Evolutionary conservation across 2,888 invertebrate species (phyloP), one percentile per base, ranked within the genome.

Genomic region (Dioctria rufipes): DNA sequence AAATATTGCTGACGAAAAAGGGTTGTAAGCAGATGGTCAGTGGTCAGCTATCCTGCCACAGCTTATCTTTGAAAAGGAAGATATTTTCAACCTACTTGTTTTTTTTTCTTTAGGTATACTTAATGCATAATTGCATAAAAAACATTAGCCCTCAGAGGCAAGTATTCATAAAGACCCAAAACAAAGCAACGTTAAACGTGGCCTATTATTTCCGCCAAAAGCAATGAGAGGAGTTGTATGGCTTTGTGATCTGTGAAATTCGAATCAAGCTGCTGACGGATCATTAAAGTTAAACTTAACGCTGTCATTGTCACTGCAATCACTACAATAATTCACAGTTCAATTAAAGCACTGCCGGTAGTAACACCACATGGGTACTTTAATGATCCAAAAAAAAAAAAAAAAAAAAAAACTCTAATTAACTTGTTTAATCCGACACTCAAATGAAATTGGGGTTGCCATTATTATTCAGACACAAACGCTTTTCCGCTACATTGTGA

Each of bases 211-310:
- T 73, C 25, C 54, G 54, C 73, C 58, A 73, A 6, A 73, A 60
- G 9, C 51, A 3, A 40, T n/a, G n/a, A 73, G 58, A 25, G 51
- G 37, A 25, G 6, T 25, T 11, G 11, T 25, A 61, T 6, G 4
- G 61, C 61, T 61, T 61, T 61, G 61, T 61, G 61, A 61, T 61
- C 61, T 61, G 61, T 61, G 61, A 42, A 73, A 60, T 40, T 60
- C 60, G 58, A 39, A 73, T 73, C 54, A 73, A 40, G 43, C 58
- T 73, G 73, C 73, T 40, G 54, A 58, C 40, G 39, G 58, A 13
- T 60, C 73, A 73, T 73, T 73, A 73, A 73, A 73, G 40, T 42
- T 58, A 13, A 73, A 73, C 73, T 73, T 43, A 73, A 73, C 73
- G 42, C 73, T 73, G 42, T 3, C 71, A 51, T 39, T 54, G 71